Evolutionary conservation across 2,797 vertebrate genomes (phyloP), one percentile per base, ranked within the genome.

Genomic region (Gila robusta): DNA sequence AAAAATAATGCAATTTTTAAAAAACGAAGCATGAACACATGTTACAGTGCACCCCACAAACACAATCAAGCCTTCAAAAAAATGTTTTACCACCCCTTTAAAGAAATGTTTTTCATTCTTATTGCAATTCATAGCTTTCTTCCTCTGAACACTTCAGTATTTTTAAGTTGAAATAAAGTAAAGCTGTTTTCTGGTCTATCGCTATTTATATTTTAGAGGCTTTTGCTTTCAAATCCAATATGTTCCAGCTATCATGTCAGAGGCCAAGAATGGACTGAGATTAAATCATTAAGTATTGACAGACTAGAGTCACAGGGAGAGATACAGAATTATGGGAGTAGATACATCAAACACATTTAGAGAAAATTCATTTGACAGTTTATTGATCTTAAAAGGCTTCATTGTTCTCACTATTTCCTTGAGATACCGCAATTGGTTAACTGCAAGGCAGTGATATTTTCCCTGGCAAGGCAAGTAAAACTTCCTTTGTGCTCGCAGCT

Each of bases 271-370:
- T 1, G 44, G 37, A 44, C 35, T 70, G 49, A 71, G 62, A 49
- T 59, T 17, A 85, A 72, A 85, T 79, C 39, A 49, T 47, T 79
- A 62, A 16, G 37, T 79, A 85, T 85, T 49, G 76, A 71, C 67
- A 49, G 52, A 44, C 44, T 41, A 16, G 28, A 35, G 19, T 66
- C 72, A 54, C n/a, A 16, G n/a, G 73, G 52, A 62, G 37, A 79
- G 67, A 72, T 79, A 35, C 76, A 85, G 76, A 85, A 85, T 47
- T 56, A 78, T 76, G n/a, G 64, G 32, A 69, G 35, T 59, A 52
- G 32, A 32, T 32, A 32, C 66, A 69, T 71, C 83, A n/a, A 59
- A 85, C 49, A 62, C 76, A 35, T 79, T 59, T 56, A 16, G 10
- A 79, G n/a, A 79, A 69, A 84, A 54, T 78, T 70, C n/a, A 54